Evolutionary conservation across 2,888 invertebrate species (phyloP).

Genomic region (Metalampra italica): DNA sequence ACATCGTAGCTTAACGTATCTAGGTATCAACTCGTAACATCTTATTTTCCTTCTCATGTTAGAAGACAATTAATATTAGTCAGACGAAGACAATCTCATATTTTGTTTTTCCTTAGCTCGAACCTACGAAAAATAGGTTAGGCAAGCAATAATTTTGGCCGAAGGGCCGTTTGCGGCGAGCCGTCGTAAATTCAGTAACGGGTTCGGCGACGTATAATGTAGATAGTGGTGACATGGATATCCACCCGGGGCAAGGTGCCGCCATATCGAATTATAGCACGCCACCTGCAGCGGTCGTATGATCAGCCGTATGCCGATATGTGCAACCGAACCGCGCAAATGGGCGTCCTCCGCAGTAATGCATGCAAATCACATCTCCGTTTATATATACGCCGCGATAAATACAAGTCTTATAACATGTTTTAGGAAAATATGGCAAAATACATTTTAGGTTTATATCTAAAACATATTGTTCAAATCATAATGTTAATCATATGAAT

Average conservation of each 20-base stretch:
- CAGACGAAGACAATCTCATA: not conserved
- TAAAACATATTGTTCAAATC: too few species aligned
- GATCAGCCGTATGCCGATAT: conserved; percentile 8
- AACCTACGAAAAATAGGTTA: conserved; percentile 6
- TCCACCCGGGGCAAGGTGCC: conserved; percentile 29
- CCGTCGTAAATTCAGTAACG: conserved; percentile 38
- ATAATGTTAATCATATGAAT: too few species aligned
- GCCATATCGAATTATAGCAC: conserved; percentile 39
- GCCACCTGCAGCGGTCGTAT: conserved; percentile 32
- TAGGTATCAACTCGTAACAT: not conserved
- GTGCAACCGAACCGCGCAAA: conserved; percentile 11
- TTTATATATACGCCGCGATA: conserved; percentile 7
- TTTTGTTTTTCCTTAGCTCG: not conserved
- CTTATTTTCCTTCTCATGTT: not conserved
- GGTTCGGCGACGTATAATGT: conserved; percentile 23
- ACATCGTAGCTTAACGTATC: too few species aligned
- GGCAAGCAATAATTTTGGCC: conserved; percentile 19
- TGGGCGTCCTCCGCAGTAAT: not conserved
- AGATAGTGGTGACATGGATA: conserved; percentile 25
- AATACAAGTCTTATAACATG: too few species aligned
- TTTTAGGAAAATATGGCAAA: too few species aligned
- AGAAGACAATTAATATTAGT: not conserved
- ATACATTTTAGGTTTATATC: too few species aligned
- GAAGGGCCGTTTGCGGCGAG: conserved; percentile 26
- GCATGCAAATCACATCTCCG: conserved; percentile 8